These are phyloP conservation scores for Willisornis vidua DNA, from an alignment of 2,113 vertebrate genomes.

Conservation along the genomic window DNA sequence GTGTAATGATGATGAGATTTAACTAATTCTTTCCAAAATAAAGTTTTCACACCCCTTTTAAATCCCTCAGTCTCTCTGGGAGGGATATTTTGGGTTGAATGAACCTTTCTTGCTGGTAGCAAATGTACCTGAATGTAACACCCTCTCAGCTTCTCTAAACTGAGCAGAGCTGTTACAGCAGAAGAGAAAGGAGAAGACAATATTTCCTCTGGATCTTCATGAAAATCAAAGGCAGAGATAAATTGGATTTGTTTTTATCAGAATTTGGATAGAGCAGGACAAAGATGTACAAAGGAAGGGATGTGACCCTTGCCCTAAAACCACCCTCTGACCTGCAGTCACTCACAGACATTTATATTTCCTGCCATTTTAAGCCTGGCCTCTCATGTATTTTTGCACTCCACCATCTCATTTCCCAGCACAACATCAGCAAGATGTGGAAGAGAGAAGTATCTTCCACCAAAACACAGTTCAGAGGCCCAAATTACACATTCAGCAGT, in stretches of 20 bases:
- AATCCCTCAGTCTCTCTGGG: background rate
- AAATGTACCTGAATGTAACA: background rate
- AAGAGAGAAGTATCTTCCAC: conserved; percentile 58
- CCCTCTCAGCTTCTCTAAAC: background rate
- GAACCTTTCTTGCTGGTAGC: background rate
- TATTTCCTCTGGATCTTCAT: background rate
- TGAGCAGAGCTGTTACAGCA: background rate
- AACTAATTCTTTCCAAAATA: background rate
- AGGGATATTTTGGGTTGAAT: background rate
- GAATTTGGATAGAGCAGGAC: background rate
- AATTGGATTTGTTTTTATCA: background rate
- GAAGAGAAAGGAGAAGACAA: background rate
- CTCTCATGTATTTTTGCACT: conserved; percentile 42
- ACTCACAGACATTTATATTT: background rate
- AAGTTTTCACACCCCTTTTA: background rate
- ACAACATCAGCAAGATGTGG: conserved; percentile 57
- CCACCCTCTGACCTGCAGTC: background rate
- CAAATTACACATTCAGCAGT: conserved; percentile 54
- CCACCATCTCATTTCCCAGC: conserved; percentile 57
- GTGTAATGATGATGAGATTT: background rate
- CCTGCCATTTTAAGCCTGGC: background rate
- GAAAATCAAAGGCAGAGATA: background rate
- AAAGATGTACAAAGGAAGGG: background rate
- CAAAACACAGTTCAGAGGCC: conserved; percentile 57
- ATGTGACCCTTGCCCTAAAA: background rate